phyloP scores from a whole-genome alignment of 2,113 vertebrate species.

The Canis aureus region DNA sequence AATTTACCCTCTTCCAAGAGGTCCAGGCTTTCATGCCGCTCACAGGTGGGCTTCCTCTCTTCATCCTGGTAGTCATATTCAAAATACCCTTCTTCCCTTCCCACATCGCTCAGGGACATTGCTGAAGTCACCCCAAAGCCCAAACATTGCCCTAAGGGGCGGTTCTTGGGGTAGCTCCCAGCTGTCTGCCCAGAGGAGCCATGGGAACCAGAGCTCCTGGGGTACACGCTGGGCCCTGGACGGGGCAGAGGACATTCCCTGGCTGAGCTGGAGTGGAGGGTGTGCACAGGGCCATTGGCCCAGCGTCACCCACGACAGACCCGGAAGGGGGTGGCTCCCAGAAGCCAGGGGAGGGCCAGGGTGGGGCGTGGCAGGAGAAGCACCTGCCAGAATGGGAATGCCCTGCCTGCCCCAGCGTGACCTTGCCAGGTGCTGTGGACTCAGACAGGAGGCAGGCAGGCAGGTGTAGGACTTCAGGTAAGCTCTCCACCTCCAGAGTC shows the following conservation, averaged over 20 bases:
- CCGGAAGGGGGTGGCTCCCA: background rate
- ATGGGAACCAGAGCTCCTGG: slow-evolving; percentile 41
- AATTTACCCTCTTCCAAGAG: slow-evolving; percentile 91
- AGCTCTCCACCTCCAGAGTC: background rate
- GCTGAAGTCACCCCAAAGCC: slow-evolving; percentile 75
- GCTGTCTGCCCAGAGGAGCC: slow-evolving; percentile 65
- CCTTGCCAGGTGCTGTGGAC: background rate
- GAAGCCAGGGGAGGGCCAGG: background rate
- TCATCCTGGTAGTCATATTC: slow-evolving; percentile 85
- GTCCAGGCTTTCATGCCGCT: slow-evolving; percentile 78
- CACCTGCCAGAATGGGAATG: background rate
- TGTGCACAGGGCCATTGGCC: slow-evolving; percentile 36
- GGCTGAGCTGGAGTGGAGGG: background rate
- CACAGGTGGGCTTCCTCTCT: background rate
- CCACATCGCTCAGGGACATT: slow-evolving; percentile 86
- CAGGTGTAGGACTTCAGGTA: background rate
- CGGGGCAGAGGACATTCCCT: slow-evolving; percentile 80
- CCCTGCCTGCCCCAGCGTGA: background rate
- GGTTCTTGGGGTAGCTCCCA: slow-evolving; percentile 58
- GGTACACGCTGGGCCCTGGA: slow-evolving; percentile 79
- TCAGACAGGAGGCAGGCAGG: background rate
- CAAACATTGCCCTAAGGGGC: background rate
- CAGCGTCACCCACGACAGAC: background rate
- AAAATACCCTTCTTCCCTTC: slow-evolving; percentile 86
- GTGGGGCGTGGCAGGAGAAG: background rate